These are phyloP conservation scores for Buathra laborator DNA, from an alignment of 2,888 invertebrate genomes.

Conservation along the genomic window DNA sequence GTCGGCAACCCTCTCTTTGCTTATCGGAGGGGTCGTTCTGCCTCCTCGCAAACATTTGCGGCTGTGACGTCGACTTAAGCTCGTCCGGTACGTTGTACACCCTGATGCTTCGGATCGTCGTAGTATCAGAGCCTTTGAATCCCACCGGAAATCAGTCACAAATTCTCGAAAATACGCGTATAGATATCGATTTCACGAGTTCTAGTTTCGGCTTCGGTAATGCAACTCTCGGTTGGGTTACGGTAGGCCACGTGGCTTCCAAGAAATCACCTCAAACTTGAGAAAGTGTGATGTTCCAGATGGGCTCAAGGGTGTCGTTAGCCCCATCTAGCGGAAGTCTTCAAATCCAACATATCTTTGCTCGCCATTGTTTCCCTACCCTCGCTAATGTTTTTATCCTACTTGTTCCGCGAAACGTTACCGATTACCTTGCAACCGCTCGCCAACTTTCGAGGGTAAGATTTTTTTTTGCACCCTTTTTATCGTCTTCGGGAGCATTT, in stretches of 20 bases:
- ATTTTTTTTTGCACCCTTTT: not conserved
- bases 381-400: not conserved
- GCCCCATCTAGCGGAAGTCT: not conserved
- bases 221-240: not conserved
- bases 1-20: slow-evolving; percentile 48
- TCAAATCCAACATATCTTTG: not conserved
- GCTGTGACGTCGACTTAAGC: slow-evolving; percentile 68
- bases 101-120: slow-evolving; percentile 73
- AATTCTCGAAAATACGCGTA: not conserved
- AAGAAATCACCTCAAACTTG: not conserved
- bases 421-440: not conserved
- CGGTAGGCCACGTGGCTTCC: not conserved
- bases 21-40: slow-evolving; percentile 52
- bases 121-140: slow-evolving; percentile 68
- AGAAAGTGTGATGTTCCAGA: not conserved
- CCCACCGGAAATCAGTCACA: slow-evolving; percentile 32
- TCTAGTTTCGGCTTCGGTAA: slow-evolving; percentile 8
- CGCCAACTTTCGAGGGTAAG: not conserved
- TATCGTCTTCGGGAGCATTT: slow-evolving; percentile 3
- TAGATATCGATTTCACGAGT: not conserved
- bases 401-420: slow-evolving; percentile 9
- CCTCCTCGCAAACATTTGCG: slow-evolving; percentile 75
- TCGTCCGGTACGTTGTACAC: not conserved
- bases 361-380: not conserved
- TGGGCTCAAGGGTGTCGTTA: slow-evolving; percentile 15